Conservation (phyloP, 1,140 invertebrate species). For the Anthonomus grandis region DNA sequence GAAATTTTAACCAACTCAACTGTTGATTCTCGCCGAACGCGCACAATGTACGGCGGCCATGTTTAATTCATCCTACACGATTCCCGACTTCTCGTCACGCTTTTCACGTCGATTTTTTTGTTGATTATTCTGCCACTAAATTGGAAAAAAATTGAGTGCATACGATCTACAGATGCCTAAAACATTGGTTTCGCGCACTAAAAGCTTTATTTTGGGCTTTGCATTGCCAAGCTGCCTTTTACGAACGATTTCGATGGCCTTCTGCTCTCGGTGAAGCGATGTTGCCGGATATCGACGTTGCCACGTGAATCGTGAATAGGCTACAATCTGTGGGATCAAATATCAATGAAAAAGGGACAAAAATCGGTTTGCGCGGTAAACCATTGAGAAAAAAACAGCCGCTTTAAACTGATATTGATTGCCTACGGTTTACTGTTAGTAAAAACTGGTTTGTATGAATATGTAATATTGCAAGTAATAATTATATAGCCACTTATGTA, state of each 20-base stretch:
- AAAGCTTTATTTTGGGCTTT: conserved; percentile 12
- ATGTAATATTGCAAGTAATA: too few relatives aligned
- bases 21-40: conserved; percentile 25
- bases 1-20: conserved; percentile 20
- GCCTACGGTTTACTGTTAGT: too few relatives aligned
- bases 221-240: conserved; percentile 20
- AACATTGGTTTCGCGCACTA: conserved; percentile 22
- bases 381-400: too few relatives aligned
- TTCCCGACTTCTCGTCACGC: conserved; percentile 19
- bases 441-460: too few relatives aligned
- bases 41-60: conserved; percentile 25
- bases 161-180: not conserved
- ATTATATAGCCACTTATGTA: too few relatives aligned
- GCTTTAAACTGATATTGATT: too few relatives aligned
- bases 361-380: conserved; percentile 6
- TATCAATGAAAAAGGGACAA: not conserved
- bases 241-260: conserved; percentile 27
- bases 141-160: too few relatives aligned
- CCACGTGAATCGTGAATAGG: conserved; percentile 17
- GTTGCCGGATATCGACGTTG: conserved; percentile 28
- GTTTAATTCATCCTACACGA: conserved; percentile 25
- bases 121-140: conserved; percentile 5
- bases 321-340: not conserved
- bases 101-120: not conserved
- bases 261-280: conserved; percentile 25